A percentile compares a stretch with the other conserved stretches of the same genome.
Conservation (phyloP, 2,888 invertebrate genomes). For the Amblyjoppa proteus region DNA sequence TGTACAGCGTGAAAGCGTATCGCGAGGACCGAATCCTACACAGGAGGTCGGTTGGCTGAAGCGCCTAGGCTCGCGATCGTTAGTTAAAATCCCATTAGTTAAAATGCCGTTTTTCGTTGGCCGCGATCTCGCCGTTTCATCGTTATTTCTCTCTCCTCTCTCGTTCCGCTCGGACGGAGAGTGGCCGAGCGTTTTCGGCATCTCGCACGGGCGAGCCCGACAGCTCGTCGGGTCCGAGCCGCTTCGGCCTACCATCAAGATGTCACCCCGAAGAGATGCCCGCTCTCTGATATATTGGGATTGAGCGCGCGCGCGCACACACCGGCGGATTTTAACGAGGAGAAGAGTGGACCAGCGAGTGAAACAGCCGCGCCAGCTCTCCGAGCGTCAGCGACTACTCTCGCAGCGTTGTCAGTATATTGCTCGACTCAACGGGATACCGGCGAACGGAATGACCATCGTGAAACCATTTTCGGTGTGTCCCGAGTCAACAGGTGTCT, state of each 20-base stretch:
- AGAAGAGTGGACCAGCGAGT: constrained; percentile 52
- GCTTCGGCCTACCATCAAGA: constrained; percentile 75
- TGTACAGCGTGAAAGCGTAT: constrained; percentile 26
- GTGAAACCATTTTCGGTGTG: constrained; percentile 74
- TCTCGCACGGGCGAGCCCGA: constrained; percentile 39
- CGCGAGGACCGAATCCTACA: constrained; percentile 58
- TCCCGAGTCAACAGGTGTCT: constrained; percentile 81
- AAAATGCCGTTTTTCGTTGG: constrained; percentile 76
- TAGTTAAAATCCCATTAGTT: constrained; percentile 83
- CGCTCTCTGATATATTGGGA: constrained; percentile 82
- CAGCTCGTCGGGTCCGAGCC: constrained; percentile 42
- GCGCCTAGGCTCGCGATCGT: constrained; percentile 74
- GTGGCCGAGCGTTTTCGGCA: constrained; percentile 54
- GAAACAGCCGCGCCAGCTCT: constrained; percentile 5
- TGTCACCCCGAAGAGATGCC: constrained; percentile 80
- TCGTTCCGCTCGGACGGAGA: constrained; percentile 26
- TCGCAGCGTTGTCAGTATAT: constrained; percentile 44
- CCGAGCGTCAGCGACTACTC: constrained; percentile 35
- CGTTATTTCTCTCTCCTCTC: constrained; percentile 7
- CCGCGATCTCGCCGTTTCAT: constrained; percentile 46
- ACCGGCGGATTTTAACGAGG: constrained; percentile 67
- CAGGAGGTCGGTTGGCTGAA: constrained; percentile 33
- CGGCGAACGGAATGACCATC: constrained; percentile 58
- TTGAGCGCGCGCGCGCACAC: constrained; percentile 69
- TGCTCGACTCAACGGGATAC: constrained; percentile 34